Evolutionary conservation across 2,888 invertebrate genomes (phyloP), one percentile per base, ranked within the genome.

Genomic region (Caprella mutica): DNA sequence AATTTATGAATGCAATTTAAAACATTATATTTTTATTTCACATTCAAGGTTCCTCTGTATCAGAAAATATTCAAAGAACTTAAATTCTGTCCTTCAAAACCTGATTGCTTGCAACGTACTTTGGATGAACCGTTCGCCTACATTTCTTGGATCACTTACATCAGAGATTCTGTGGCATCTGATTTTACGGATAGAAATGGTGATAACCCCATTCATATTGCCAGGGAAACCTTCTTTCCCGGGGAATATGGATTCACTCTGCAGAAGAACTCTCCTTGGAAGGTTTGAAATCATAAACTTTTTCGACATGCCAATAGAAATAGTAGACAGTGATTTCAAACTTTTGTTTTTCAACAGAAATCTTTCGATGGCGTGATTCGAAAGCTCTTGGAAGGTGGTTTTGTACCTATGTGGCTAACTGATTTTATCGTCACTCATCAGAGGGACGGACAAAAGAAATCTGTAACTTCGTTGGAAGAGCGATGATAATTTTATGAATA

Each of bases 121-220:
- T 40, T 53, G 40, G 59, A 59, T 21, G 42, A 55, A 21, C 53
- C 40, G 23, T 63, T 58, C 19, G 62, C 59, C 42, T 63, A 55
- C 55, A 63, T 63, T 26, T 55, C 62, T 9, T 63, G 62, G 62
- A 40, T 56, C 5, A 55, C 56, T 9, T 59, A 63, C 57, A 38
- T 63, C 39, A 52, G 58, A 24, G 62, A 59, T 35, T 39, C 55
- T 14, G 59, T 63, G 14, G 62, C 58, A 30, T 51, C 33, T 24
- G 39, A 58, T 38, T 62, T 58, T 39, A 56, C 50, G 3, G 61
- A 58, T 50, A 52, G 46, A 23, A 52, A 58, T 17, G 62, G 62
- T 17, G 56, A 63, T 24, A 43, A 42, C n/a, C 53, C 56, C 39
- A 38, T 63, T 2, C 54, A 59, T 17, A 43, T 63, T 19, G 58